Evolutionary conservation across 2,888 invertebrate species (phyloP).

Genomic region (Oligia fasciuncula): DNA sequence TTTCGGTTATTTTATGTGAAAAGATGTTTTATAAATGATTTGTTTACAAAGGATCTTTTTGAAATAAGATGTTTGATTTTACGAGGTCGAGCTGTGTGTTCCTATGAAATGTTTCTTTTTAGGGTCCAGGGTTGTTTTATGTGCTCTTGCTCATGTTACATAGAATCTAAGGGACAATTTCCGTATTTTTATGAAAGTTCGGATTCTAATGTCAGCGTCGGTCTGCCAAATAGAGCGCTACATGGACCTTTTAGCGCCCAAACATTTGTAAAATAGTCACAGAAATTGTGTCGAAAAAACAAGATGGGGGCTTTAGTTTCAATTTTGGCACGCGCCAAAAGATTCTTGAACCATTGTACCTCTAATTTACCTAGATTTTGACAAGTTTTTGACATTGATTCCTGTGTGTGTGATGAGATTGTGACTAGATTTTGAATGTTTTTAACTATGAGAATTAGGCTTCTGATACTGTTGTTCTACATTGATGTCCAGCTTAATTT

Average conservation of each 20-base stretch:
- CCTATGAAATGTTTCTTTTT: neutral
- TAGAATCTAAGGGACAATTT: neutral
- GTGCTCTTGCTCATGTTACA: neutral
- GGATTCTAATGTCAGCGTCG: neutral
- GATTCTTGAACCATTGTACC: neutral
- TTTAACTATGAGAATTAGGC: too few species aligned
- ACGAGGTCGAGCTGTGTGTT: neutral
- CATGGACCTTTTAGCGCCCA: neutral
- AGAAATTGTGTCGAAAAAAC: neutral
- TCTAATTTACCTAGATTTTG: too few species aligned
- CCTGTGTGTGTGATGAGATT: too few species aligned
- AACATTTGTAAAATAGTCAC: neutral
- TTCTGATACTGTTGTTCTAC: neutral
- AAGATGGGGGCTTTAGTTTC: neutral
- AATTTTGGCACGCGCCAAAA: neutral
- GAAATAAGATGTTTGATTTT: slow-evolving; percentile 12
- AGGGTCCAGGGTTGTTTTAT: neutral
- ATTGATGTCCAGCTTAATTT: neutral
- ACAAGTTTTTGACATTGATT: too few species aligned
- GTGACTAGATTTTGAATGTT: too few species aligned
- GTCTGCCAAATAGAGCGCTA: neutral
- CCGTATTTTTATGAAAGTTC: neutral
- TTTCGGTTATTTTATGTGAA: slow-evolving; percentile 12
- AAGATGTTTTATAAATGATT: neutral
- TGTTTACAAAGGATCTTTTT: slow-evolving; percentile 3